Base-by-base conservation (phyloP, 2,113 vertebrate species). In the Syngnathus scovelli region DNA sequence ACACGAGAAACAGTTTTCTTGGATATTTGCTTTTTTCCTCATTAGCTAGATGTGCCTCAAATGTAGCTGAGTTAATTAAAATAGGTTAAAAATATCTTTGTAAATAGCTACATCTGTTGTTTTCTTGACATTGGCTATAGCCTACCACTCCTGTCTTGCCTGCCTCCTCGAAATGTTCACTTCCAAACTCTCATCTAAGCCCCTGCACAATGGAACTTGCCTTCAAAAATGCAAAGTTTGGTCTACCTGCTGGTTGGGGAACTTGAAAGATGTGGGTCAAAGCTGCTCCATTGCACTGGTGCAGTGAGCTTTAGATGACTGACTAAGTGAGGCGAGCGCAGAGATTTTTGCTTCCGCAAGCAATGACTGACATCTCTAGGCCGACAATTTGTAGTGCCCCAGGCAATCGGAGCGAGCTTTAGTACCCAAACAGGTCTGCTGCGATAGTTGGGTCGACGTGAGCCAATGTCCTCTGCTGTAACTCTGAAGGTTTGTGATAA, bases 401-500 rank as follows among this genome's bases (percentile, higher is more conserved):
- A 69, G 72, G 78, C 73, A 61, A 64, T 79, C 77, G 74, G 49
- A 66, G 36, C 62, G 72, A 63, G 41, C 69, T 68, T 78, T 75
- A 64, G 74, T 70, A 15, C 12, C 12, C 19, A 61, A 61, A 62
- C 11, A 62, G 60, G 61, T 78, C 52, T 67, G 67, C 66, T 27
- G 39, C 44, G 58, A 44, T 54, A 54, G 43, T 23, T 19, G n/a
- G 55, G 38, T 73, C 41, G 19, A 62, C 39, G 64, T 52, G 23
- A 54, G 62, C 67, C 61, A 38, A 55, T 61, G 91, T 87, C 89
- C 90, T 92, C 84, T 91, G 76, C 90, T 90, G 91, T 91, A 83
- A 56, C 56, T 86, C 83, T 91, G 89, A 91, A 91, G 90, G 89
- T 90, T 87, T 88, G 83, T 79, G 79, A 90, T 92, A 91, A 91